A percentile compares a stretch with the other conserved stretches of the same genome.
Evolutionary conservation across 2,113 vertebrate genomes (phyloP).

Genomic region (Sinocyclocheilus rhinocerous): DNA sequence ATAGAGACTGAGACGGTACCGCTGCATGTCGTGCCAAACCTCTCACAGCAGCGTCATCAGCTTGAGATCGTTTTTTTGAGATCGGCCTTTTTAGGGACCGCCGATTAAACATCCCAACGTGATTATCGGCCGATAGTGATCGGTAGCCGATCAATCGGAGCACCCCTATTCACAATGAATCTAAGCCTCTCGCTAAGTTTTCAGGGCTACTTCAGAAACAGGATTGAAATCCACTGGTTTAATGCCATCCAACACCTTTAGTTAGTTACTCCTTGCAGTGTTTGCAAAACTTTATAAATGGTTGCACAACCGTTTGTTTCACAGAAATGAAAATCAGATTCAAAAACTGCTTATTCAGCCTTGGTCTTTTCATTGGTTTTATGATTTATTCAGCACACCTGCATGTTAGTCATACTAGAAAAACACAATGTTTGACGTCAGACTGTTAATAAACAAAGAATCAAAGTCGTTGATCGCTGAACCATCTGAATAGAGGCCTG

Average conservation of each 20-base stretch:
- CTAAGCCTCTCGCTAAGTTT: neutral
- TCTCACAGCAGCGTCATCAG: too few relatives aligned
- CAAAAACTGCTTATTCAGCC: neutral
- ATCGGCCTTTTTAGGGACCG: too few relatives aligned
- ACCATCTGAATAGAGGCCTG: neutral
- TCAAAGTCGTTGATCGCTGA: neutral
- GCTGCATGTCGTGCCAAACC: too few relatives aligned
- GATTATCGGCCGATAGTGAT: too few relatives aligned
- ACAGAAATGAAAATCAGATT: neutral
- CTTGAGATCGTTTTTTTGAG: too few relatives aligned
- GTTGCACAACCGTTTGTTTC: neutral
- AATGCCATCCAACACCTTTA: neutral
- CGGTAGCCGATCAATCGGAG: too few relatives aligned
- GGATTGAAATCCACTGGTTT: neutral
- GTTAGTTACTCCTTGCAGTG: neutral
- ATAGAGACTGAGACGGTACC: too few relatives aligned
- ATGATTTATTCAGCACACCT: constrained; percentile 4
- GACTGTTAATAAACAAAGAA: neutral
- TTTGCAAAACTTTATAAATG: neutral
- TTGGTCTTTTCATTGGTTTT: neutral
- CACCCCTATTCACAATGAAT: neutral
- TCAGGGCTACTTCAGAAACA: neutral
- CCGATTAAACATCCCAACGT: too few relatives aligned
- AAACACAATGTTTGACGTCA: neutral
- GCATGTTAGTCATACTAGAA: neutral